Base-by-base conservation (phyloP, 2,113 vertebrate genomes). In the Zonotrichia leucophrys region DNA sequence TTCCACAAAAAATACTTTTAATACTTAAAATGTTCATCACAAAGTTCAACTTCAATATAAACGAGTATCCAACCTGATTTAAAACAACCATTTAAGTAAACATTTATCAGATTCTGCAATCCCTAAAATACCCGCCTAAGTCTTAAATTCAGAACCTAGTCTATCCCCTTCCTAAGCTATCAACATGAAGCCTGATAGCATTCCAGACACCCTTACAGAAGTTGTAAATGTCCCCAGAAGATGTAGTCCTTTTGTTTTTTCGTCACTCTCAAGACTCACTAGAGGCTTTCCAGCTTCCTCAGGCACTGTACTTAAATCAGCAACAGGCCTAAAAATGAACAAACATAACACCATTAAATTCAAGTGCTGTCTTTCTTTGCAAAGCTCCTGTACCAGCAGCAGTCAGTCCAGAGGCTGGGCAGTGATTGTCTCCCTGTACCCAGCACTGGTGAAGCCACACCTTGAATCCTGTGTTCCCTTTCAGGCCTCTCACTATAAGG, bases 201-300 rank as follows among this genome's bases (percentile, higher is more conserved):
- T 28, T 92, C 11, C 7, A 11, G 23, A 52, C 27, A 15, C 12
- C 84, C 98, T 98, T 97, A 99, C 99, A 41, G 95, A 69, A 83
- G 95, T 20, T 68, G 96, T 62, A 16, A 96, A 76, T 4, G 96
- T 93, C 35, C 97, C 98, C 41, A 98, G 78, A 41, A 99, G 97
- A 95, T 98, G 98, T 10, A 98, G 81, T 9, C 97, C 94, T 67
- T 98, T 91, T 11, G 96, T 95, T 31, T 95, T 97, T 70, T 96
- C 96, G 68, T 89, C 95, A 2, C 30, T 83, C 15, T 97, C 79
- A 78, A 41, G 82, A 85, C 31, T 84, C 70, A 15, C 80, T 64
- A 88, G 33, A 17, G 93, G 80, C 2, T n/a, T 60, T 30, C 68
- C 88, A 22, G 42, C 23, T 30, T 95, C 96, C 53, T 94, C 96